Percentiles rank a stretch among this genome's conserved stretches.
These are phyloP conservation scores for Archips crataeganus DNA, from an alignment of 2,888 invertebrate species.

Conservation along the genomic window DNA sequence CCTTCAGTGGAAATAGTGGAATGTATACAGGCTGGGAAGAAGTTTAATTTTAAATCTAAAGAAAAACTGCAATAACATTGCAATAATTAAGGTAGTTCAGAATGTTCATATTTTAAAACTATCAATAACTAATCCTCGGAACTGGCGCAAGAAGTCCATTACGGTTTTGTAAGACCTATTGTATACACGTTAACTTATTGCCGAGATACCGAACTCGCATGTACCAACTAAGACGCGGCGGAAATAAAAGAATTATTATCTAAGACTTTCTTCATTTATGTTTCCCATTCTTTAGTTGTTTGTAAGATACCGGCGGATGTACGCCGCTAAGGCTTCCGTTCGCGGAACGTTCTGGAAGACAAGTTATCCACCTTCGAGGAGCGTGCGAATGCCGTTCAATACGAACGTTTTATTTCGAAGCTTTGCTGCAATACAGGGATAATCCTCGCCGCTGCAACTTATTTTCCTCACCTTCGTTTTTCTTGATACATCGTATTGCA, in stretches of 20 bases:
- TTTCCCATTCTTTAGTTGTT: constrained; percentile 35
- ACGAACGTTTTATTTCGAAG: constrained; percentile 39
- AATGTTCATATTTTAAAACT: neutral
- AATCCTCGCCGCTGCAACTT: constrained; percentile 36
- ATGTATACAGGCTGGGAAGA: no score
- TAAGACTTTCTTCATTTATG: constrained; percentile 34
- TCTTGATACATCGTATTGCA: constrained; percentile 32
- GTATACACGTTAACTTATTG: constrained; percentile 25
- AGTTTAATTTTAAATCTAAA: no score
- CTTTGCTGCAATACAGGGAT: constrained; percentile 36
- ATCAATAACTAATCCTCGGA: neutral
- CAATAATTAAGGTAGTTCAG: no score
- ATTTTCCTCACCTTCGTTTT: constrained; percentile 29
- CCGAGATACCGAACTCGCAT: constrained; percentile 8
- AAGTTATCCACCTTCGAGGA: constrained; percentile 40
- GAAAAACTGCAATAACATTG: no score
- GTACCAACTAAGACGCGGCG: constrained; percentile 1
- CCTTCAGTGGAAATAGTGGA: no score
- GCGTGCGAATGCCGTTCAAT: constrained; percentile 29
- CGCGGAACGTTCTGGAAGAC: constrained; percentile 36
- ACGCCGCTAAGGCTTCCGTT: constrained; percentile 33
- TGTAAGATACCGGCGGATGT: constrained; percentile 35
- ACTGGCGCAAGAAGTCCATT: constrained; percentile 20
- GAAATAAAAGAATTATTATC: constrained; percentile 38
- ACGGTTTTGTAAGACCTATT: constrained; percentile 9